Base-by-base conservation (phyloP, 2,797 vertebrate genomes). In the Takifugu rubripes region DNA sequence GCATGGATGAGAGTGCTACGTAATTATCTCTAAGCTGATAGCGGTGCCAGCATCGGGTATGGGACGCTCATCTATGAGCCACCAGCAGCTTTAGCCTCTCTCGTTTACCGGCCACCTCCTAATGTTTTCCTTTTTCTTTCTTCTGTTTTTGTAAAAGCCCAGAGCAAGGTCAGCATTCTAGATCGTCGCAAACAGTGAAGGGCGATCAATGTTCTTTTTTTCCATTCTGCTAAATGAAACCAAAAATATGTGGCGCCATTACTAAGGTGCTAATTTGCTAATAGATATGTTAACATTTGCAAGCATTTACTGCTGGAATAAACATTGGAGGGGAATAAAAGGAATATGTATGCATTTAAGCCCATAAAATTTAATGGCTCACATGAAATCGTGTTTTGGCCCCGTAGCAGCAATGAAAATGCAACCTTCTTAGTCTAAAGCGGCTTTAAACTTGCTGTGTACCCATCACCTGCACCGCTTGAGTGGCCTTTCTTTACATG, bases 1-100 rank as follows among this genome's bases (percentile, higher is more conserved):
- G 78, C 79, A 84, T 83, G 84, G 70, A 59, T 80, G 81, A 71
- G 48, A 77, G 74, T 58, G 47, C 57, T 61, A 52, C 57, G 65
- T 83, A 84, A 84, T 85, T 84, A 81, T 76, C 76, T 87, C 81
- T 77, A 80, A 89, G 86, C 70, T 84, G 73, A 87, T 82, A 80
- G 77, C 53, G 65, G 74, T 71, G 75, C 70, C 52, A 51, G 59
- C 77, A 82, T 75, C 74, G 82, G 72, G 74, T 68, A 54, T 54
- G 69, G 70, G 66, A 70, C 61, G 66, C 70, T 70, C 69, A 75
- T 79, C 52, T 46, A 27, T 53, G 49, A 48, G 57, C 54, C 43
- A 54, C 24, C 56, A 47, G 42, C 60, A 26, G 49, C 26, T 54
- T 61, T 55, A 17, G 24, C 56, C 36, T 44, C 44, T 7, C 15